A percentile compares a stretch with the other conserved stretches of the same genome.
Conservation (phyloP, 2,888 invertebrate species). For the Selenia dentaria region DNA sequence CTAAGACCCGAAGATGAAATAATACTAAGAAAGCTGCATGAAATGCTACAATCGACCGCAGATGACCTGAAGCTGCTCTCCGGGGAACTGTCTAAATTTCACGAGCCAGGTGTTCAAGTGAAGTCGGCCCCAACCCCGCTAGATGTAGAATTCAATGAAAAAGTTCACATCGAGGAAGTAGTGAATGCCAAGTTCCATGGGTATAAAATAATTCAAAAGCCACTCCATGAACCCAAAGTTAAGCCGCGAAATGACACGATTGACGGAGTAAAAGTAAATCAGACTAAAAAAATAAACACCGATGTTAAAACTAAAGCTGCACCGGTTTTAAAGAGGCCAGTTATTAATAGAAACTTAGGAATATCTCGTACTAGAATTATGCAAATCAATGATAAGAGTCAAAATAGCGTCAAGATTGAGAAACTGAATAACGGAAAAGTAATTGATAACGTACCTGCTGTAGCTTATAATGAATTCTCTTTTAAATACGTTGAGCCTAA, state of each 20-base stretch:
- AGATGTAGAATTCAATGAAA: conserved; percentile 78
- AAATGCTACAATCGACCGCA: conserved; percentile 77
- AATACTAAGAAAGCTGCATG: conserved; percentile 69
- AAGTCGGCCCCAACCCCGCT: conserved; percentile 66
- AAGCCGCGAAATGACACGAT: conserved; percentile 32
- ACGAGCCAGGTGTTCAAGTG: conserved; percentile 60
- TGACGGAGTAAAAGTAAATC: conserved; percentile 26
- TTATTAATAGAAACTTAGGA: conserved; percentile 52
- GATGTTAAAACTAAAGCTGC: conserved; percentile 44
- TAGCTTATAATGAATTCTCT: conserved; percentile 66
- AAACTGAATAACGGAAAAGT: conserved; percentile 48
- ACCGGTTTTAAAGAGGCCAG: conserved; percentile 43
- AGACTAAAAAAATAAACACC: conserved; percentile 43
- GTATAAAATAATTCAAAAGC: conserved; percentile 60
- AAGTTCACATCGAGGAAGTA: conserved; percentile 74
- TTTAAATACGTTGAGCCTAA: conserved; percentile 57
- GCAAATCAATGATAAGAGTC: conserved; percentile 56
- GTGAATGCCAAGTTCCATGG: conserved; percentile 80
- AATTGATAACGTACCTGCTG: conserved; percentile 43
- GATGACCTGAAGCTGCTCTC: conserved; percentile 75
- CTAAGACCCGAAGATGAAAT: conserved; percentile 77
- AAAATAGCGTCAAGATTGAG: conserved; percentile 41
- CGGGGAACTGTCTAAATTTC: conserved; percentile 65
- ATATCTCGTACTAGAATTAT: conserved; percentile 59
- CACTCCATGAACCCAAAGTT: conserved; percentile 30